Evolutionary conservation across 2,888 invertebrate genomes (phyloP).

Genomic region (Machimus rusticus): DNA sequence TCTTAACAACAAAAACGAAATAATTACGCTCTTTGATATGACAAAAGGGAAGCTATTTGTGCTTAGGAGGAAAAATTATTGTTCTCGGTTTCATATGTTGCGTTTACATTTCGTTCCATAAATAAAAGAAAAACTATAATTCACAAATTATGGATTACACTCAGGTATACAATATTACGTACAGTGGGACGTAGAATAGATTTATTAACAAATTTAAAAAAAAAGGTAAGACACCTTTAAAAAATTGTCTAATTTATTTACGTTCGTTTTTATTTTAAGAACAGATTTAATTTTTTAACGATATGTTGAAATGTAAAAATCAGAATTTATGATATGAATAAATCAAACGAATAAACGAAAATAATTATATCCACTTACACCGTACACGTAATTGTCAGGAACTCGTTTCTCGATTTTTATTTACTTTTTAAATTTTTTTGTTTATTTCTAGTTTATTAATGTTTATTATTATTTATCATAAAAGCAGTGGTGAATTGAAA

Average conservation of each 20-base stretch:
- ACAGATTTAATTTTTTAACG: neutral
- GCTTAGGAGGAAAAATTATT: constrained; percentile 22
- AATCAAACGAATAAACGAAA: neutral
- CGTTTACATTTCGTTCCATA: neutral
- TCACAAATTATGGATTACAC: neutral
- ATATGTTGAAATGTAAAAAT: constrained; percentile 1
- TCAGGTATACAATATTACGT: neutral
- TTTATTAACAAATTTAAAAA: neutral
- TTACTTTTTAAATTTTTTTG: neutral
- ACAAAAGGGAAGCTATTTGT: constrained; percentile 5
- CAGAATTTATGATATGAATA: constrained; percentile 2
- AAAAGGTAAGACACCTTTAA: neutral
- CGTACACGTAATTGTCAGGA: constrained; percentile 22
- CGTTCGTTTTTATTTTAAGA: neutral
- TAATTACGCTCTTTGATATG: constrained; percentile 21
- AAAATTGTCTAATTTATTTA: neutral
- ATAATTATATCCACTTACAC: constrained; percentile 2
- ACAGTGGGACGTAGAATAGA: neutral
- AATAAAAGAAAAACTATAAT: neutral
- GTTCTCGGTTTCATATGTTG: constrained; percentile 36
- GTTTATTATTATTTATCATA: neutral
- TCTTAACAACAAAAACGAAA: constrained; percentile 23
- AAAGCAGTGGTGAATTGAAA: neutral
- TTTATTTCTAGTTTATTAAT: neutral
- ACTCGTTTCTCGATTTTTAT: neutral